Evolutionary conservation across 2,113 vertebrate species (phyloP).

Genomic region (Castor canadensis): DNA sequence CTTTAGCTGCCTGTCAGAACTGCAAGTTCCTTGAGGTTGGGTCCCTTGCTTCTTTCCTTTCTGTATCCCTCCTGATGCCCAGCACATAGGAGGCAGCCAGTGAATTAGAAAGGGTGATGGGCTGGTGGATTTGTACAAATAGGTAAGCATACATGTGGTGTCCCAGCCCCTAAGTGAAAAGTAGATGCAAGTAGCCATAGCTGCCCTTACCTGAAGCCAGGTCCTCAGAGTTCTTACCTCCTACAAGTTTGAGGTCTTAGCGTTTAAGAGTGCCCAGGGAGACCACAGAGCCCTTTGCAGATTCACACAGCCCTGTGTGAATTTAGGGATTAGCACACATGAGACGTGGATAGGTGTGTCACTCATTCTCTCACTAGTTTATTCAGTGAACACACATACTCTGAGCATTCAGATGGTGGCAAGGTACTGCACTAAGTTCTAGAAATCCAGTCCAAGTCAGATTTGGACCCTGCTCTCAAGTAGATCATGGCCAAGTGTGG

Average conservation of each 20-base stretch:
- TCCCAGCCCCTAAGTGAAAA: not conserved
- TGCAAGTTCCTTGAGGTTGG: not conserved
- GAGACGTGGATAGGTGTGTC: no score
- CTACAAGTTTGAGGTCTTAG: not conserved
- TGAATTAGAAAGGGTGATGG: not conserved
- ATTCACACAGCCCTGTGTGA: not conserved
- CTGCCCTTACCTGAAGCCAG: not conserved
- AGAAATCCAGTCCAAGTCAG: not conserved
- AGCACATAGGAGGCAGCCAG: not conserved
- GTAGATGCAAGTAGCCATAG: no score
- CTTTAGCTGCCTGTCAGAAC: not conserved
- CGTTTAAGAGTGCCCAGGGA: not conserved
- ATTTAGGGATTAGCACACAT: not conserved
- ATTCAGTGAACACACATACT: not conserved
- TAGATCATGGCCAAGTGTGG: not conserved
- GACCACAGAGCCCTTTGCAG: not conserved
- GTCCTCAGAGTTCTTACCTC: not conserved
- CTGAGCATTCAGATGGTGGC: not conserved
- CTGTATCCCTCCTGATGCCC: not conserved
- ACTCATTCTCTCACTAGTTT: not conserved
- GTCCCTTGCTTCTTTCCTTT: not conserved
- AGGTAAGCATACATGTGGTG: not conserved
- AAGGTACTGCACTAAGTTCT: not conserved
- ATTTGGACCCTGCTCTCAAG: not conserved
- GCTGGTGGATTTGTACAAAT: not conserved